Conservation (phyloP, 2,113 vertebrate species). For the Vidua macroura region DNA sequence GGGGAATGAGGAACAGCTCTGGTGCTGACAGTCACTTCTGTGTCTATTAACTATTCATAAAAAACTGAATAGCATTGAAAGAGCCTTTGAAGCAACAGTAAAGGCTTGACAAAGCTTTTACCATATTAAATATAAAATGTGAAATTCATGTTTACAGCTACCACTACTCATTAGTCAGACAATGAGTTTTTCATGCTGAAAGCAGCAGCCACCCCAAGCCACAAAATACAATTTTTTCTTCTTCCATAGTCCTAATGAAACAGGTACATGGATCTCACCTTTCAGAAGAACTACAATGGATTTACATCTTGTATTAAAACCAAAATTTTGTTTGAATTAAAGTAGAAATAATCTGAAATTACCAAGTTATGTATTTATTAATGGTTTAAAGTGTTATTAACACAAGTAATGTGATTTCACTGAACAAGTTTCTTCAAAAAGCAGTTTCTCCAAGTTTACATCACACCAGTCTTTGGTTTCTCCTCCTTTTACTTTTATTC, state of each 20-base stretch:
- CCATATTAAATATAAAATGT: not conserved
- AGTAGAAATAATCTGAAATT: not conserved
- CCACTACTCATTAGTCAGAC: not conserved
- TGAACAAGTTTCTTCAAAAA: not conserved
- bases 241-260: not conserved
- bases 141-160: not conserved
- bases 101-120: conserved; percentile 16
- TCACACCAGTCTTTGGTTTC: not conserved
- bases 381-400: not conserved
- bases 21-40: conserved; percentile 15
- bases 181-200: not conserved
- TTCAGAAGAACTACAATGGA: not conserved
- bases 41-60: conserved; percentile 43
- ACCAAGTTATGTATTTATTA: not conserved
- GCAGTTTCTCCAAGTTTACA: not conserved
- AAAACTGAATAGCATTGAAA: not conserved
- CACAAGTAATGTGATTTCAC: not conserved
- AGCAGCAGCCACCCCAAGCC: not conserved
- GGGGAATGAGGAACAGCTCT: not conserved
- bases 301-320: not conserved
- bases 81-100: conserved; percentile 21
- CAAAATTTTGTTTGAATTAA: not conserved
- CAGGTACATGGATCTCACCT: not conserved
- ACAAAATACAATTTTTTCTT: not conserved
- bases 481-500: not conserved